A percentile compares a stretch with the other conserved stretches of the same genome.
These are phyloP conservation scores for Cynopterus sphinx DNA, from an alignment of 2,797 vertebrate genomes.

Conservation along the genomic window DNA sequence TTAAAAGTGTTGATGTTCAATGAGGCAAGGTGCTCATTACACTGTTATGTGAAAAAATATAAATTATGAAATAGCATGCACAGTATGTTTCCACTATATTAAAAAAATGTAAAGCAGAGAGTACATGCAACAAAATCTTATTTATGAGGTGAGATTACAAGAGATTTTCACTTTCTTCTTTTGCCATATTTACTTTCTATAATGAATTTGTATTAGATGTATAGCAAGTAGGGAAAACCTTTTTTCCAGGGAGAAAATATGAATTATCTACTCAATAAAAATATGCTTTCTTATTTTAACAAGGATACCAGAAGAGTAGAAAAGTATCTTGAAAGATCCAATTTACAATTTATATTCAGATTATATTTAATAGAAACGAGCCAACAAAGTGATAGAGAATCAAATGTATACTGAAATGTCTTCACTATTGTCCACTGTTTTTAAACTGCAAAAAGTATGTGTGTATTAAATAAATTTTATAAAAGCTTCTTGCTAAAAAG, in stretches of 20 bases:
- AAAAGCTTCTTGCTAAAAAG: conserved; percentile 19
- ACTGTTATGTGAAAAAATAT: background rate
- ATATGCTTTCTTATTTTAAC: conserved; percentile 21
- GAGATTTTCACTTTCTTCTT: conserved; percentile 19
- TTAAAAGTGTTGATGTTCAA: background rate
- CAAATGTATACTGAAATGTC: background rate
- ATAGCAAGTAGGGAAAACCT: background rate
- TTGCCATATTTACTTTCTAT: conserved; percentile 19
- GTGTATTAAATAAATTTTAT: conserved; percentile 35
- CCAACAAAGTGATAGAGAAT: accelerated
- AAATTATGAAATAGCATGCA: conserved; percentile 33
- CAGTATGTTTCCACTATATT: background rate
- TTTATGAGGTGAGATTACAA: background rate
- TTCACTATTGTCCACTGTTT: background rate
- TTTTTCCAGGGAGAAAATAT: conserved; percentile 18
- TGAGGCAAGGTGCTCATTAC: background rate
- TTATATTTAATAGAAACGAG: background rate
- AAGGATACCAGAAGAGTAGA: background rate
- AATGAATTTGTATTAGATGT: background rate
- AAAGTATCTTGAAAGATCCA: conserved; percentile 35
- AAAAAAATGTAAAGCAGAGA: background rate
- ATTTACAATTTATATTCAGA: background rate
- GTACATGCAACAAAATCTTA: conserved; percentile 1
- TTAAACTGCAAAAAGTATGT: background rate
- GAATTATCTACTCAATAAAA: background rate